Evolutionary conservation across 1,140 invertebrate species (phyloP), one percentile per base, ranked within the genome.

Genomic region (Gonatopus flavifemur): DNA sequence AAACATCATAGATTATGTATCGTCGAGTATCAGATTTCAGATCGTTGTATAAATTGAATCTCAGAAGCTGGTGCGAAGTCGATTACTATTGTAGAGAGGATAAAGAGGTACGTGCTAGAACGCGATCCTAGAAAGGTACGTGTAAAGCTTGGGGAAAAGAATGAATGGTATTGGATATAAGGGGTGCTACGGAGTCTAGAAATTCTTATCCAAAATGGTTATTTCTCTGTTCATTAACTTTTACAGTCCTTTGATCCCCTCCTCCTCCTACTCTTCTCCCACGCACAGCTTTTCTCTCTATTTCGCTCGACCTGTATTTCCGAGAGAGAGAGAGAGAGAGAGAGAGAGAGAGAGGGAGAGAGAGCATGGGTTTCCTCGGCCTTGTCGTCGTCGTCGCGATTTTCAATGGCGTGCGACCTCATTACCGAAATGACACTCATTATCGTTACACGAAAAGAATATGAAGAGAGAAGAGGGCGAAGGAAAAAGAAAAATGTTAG

Each of bases 351-450:
- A 39, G 40, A 42, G 22, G 16, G 24, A 18, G 45, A 47, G 18
- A 22, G 45, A 39, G 45, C n/a, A 30, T 30, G 31, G 45, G 59
- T 48, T 57, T 42, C 46, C 19, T 46, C 37, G 42, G 53, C 44
- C 25, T 36, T 19, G 44, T 45, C 44, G 40, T 44, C 51, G 64
- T 49, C 51, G 52, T 60, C 52, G 60, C 50, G 64, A 72, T 73
- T 63, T 74, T 76, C 70, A 76, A 74, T 74, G 72, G 72, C 57
- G 66, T 67, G 69, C 67, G 72, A 76, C 71, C 74, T 74, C 71
- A 74, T 76, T 76, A 76, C 69, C 64, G 67, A 68, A 74, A 76
- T 73, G 64, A 63, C 52, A 66, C 64, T 73, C 71, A 67, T 75
- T 76, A 74, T 64, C 64, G 67, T 72, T 65, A 66, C 59, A 60